Evolutionary conservation across 2,888 invertebrate species (phyloP), one percentile per base, ranked within the genome.

Genomic region (Mactromeris polynyma): DNA sequence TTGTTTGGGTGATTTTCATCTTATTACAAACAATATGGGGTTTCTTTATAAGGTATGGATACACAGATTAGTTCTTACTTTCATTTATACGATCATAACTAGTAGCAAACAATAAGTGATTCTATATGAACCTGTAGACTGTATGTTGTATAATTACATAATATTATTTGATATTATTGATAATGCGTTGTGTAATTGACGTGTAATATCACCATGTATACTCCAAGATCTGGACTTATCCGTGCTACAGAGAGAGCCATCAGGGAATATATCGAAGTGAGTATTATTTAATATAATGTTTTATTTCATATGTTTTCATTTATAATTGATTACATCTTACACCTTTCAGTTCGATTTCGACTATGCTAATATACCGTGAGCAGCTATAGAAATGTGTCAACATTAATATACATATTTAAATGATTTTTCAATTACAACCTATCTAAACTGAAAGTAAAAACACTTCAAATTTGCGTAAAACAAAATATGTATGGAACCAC

Each of bases 211-310:
- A 42, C 26, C 26, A 83, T 83, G 83, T 33, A 83, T 31, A 87
- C 87, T 26, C 87, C 87, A n/a, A 64, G 80, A 42, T 80, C 81
- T 2, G 80, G 36, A 40, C 81, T 87, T 58, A 80, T 87, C n/a
- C 80, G 69, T 21, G 80, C 79, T 26, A 87, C 87, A 19, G 87
- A 87, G 26, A 69, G 31, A 7, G 80, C 80, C 36, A 87, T 87
- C 40, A 46, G 83, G 31, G 69, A 81, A 38, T 87, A 81, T 31
- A 69, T 87, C 2, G 69, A 80, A 81, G 87, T 87, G 81, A 46
- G 78, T 69, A 69, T 2, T 3, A 40, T n/a, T n/a, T n/a, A n/a
- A n/a, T n/a, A n/a, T n/a, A n/a, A n/a, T n/a, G n/a, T n/a, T n/a
- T n/a, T n/a, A n/a, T n/a, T n/a, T n/a, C n/a, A n/a, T n/a, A n/a